phyloP scores from a whole-genome alignment of 2,888 invertebrate genomes.

The Trissolcus brochymenae region DNA sequence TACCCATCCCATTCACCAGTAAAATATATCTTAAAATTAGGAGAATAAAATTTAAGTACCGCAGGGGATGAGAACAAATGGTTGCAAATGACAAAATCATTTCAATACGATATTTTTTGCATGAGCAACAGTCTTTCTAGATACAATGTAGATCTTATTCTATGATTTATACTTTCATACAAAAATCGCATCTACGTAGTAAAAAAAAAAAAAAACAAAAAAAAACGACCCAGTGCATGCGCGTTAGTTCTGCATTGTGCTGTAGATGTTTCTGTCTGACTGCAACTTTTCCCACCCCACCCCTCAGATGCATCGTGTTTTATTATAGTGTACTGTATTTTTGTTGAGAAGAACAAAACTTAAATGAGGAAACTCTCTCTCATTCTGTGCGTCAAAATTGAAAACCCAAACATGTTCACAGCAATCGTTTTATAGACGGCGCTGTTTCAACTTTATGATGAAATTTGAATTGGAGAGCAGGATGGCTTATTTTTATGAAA shows the following conservation, averaged over 20 bases:
- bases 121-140: conserved; percentile 23
- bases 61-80: conserved; percentile 12
- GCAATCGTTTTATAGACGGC: not conserved
- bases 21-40: not conserved
- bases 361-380: conserved; percentile 32
- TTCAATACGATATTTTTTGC: conserved; percentile 28
- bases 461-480: not conserved
- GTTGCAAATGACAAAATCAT: conserved; percentile 50
- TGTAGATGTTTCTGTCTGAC: conserved; percentile 40
- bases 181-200: conserved; percentile 15
- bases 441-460: too few species aligned
- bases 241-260: conserved; percentile 33
- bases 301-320: conserved; percentile 28
- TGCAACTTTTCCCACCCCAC: conserved; percentile 13
- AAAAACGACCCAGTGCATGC: conserved; percentile 34
- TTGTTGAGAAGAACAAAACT: conserved; percentile 1
- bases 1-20: not conserved
- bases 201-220: too few species aligned
- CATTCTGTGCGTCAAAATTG: conserved; percentile 46
- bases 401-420: not conserved
- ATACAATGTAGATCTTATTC: conserved; percentile 18
- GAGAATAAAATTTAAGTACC: conserved; percentile 11
- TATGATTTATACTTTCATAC: conserved; percentile 15
- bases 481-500: conserved; percentile 75
- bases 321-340: not conserved